phyloP scores from a whole-genome alignment of 2,888 invertebrate genomes.

The Leucoptera coffeella region DNA sequence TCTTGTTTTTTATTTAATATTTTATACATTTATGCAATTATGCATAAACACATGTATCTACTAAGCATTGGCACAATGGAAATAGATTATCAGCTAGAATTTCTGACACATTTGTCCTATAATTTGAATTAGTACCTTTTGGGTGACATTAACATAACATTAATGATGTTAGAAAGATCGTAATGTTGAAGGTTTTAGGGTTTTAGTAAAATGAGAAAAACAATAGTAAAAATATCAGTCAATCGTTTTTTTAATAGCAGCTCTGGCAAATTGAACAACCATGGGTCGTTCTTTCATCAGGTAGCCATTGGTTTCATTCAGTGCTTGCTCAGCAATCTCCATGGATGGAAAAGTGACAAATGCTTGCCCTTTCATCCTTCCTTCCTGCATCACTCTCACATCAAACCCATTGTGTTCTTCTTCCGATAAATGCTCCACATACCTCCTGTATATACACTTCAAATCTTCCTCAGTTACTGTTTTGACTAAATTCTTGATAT shows the following conservation, averaged over 20 bases:
- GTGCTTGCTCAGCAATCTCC: constrained; percentile 63
- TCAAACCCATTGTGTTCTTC: constrained; percentile 48
- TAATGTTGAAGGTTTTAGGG: no score
- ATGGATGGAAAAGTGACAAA: constrained; percentile 78
- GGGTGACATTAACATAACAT: no score
- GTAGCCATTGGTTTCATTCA: constrained; percentile 82
- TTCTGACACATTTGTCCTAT: no score
- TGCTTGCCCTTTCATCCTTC: constrained; percentile 94
- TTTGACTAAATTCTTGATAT: constrained; percentile 87
- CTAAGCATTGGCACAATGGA: no score
- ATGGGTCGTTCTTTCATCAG: constrained; percentile 83
- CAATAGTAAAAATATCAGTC: constrained; percentile 10
- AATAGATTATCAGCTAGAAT: no score
- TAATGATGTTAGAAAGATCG: no score
- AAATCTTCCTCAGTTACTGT: constrained; percentile 70
- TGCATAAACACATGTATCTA: no score
- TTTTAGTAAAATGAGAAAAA: no score
- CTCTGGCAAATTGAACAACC: constrained; percentile 77
- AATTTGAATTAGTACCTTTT: no score
- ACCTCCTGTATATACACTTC: constrained; percentile 68
- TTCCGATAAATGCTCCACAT: constrained; percentile 29
- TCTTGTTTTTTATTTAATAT: not conserved
- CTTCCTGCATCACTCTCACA: constrained; percentile 86
- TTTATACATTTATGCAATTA: no score
- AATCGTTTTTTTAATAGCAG: constrained; percentile 34